Evolutionary conservation across 2,113 vertebrate genomes (phyloP).

Genomic region (Lamprologus ornatipinnis): DNA sequence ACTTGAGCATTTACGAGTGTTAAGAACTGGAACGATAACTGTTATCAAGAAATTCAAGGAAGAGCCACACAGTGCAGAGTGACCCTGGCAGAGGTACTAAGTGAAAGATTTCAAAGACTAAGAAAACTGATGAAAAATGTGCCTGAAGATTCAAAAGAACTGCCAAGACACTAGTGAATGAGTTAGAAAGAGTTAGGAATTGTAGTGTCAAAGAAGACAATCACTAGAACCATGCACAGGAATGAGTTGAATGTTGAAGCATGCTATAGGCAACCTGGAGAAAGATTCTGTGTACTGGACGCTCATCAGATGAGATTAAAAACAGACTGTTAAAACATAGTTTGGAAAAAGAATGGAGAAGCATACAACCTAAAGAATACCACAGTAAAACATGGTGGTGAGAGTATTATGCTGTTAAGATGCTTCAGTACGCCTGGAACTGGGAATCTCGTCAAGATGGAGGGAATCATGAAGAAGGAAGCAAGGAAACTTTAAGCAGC

Average conservation of each 20-base stretch:
- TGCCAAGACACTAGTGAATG: neutral
- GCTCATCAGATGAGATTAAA: neutral
- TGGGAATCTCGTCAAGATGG: neutral
- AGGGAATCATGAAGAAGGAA: neutral
- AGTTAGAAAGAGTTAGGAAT: neutral
- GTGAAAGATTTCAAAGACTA: neutral
- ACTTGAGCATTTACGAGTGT: neutral
- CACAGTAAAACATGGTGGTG: neutral
- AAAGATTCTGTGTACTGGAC: neutral
- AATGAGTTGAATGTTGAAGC: neutral
- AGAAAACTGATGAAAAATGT: neutral
- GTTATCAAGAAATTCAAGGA: neutral
- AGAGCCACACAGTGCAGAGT: neutral
- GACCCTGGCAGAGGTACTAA: neutral
- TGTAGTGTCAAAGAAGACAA: neutral
- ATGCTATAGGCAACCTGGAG: neutral
- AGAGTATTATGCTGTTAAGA: neutral
- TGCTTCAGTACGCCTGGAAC: neutral
- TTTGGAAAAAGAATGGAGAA: neutral
- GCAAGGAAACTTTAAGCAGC: neutral
- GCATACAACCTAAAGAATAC: neutral
- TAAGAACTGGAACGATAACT: neutral
- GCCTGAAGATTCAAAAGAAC: neutral
- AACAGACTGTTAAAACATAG: neutral
- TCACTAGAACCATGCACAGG: neutral